A percentile compares a stretch with the other conserved stretches of the same genome.
Evolutionary conservation across 1,140 invertebrate genomes (phyloP).

Genomic region (Papilio dardanus): DNA sequence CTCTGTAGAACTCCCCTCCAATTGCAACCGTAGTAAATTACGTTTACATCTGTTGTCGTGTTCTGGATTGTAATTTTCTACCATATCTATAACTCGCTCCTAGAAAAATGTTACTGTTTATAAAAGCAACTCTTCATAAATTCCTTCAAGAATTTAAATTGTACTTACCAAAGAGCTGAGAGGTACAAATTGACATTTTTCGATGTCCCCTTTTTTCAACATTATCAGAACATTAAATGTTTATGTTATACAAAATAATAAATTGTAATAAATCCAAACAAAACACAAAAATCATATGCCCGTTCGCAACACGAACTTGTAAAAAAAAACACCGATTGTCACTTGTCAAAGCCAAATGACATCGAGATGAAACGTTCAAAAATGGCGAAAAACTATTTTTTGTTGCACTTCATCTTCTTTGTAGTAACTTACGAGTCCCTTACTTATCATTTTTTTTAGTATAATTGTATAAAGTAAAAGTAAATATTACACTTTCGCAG

Average conservation of each 20-base stretch:
- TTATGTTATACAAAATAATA: no score
- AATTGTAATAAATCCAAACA: no score
- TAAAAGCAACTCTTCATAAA: slow-evolving; percentile 11
- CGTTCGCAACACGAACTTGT: background rate
- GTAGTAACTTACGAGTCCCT: no score
- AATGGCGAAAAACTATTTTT: background rate
- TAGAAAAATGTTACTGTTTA: slow-evolving; percentile 45
- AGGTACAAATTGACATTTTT: slow-evolving; percentile 65
- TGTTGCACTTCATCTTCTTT: no score
- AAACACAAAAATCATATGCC: background rate
- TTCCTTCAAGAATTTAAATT: background rate
- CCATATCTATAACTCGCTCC: slow-evolving; percentile 53
- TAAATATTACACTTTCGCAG: no score
- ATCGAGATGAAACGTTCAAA: background rate
- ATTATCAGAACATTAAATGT: slow-evolving; percentile 25
- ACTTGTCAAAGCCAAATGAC: background rate
- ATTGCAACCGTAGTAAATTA: slow-evolving; percentile 52
- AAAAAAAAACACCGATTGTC: background rate
- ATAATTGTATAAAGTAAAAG: no score
- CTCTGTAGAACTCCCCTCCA: slow-evolving; percentile 40
- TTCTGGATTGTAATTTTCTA: slow-evolving; percentile 45
- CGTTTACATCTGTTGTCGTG: slow-evolving; percentile 51
- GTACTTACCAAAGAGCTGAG: slow-evolving; percentile 64
- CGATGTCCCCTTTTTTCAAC: slow-evolving; percentile 53
- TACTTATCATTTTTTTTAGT: no score